Evolutionary conservation across 2,113 vertebrate genomes (phyloP).

Genomic region (Agelaius tricolor): DNA sequence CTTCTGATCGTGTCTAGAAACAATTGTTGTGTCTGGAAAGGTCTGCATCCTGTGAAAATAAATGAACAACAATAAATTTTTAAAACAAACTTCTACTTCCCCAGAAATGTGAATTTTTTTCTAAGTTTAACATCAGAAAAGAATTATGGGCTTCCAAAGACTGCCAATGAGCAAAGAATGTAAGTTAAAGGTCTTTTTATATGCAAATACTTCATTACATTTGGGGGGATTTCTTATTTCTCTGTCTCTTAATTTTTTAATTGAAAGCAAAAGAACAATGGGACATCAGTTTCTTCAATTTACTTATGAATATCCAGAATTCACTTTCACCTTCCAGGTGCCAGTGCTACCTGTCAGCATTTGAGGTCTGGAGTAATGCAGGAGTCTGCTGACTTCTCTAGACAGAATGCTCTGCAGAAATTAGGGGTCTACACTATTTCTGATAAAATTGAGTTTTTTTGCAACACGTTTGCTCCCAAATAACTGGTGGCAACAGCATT

Average conservation of each 20-base stretch:
- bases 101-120: conserved; percentile 17
- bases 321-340: background rate
- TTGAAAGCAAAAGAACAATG: background rate
- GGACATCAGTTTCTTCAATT: background rate
- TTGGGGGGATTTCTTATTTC: background rate
- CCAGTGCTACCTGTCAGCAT: background rate
- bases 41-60: conserved; percentile 25
- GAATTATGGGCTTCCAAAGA: background rate
- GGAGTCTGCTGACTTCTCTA: background rate
- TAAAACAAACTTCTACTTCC: conserved; percentile 21
- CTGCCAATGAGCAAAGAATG: background rate
- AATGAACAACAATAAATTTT: conserved; percentile 46
- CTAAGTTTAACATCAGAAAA: conserved; percentile 55
- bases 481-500: background rate
- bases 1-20: background rate
- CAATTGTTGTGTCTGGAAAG: conserved; percentile 17
- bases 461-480: background rate
- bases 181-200: conserved; percentile 20
- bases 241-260: background rate
- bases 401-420: background rate
- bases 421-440: background rate
- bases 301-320: conserved; percentile 4
- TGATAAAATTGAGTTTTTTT: background rate
- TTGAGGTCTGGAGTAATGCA: background rate
- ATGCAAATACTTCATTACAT: conserved; percentile 25